A percentile compares a stretch with the other conserved stretches of the same genome.
Evolutionary conservation across 2,888 invertebrate species (phyloP).

Genomic region (Taenaris catops): DNA sequence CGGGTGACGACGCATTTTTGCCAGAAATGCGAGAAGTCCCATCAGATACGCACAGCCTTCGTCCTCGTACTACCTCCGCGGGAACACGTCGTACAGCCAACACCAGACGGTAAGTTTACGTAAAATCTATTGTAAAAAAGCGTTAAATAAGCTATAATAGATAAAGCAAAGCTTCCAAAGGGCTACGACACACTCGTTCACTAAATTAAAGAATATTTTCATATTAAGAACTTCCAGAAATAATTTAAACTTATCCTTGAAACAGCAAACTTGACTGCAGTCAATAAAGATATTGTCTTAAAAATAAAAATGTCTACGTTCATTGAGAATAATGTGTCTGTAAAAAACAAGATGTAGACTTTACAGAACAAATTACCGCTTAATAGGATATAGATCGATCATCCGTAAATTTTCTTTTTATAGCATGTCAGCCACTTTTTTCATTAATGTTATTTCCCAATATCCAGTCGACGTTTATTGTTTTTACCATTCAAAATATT

Average conservation of each 20-base stretch:
- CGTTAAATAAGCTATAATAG: constrained; percentile 12
- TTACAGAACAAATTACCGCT: constrained; percentile 13
- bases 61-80: constrained; percentile 62
- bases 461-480: constrained; percentile 19
- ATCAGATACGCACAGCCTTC: constrained; percentile 47
- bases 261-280: too few species aligned
- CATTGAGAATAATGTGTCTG: too few species aligned
- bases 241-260: too few species aligned
- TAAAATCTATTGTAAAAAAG: constrained; percentile 1
- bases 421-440: constrained; percentile 26
- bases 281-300: too few species aligned
- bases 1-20: constrained; percentile 65
- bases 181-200: too few species aligned
- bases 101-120: constrained; percentile 52
- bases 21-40: constrained; percentile 60
- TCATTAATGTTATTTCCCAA: constrained; percentile 18
- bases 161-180: constrained; percentile 5
- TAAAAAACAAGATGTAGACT: too few species aligned
- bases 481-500: constrained; percentile 36
- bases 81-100: constrained; percentile 70
- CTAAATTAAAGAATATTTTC: too few species aligned
- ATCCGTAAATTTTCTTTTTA: constrained; percentile 22
- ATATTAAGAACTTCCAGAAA: too few species aligned
- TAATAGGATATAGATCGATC: constrained; percentile 18
- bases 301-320: too few species aligned